These are phyloP conservation scores for Eutrigla gurnardus DNA, from an alignment of 2,797 vertebrate genomes.

Conservation along the genomic window DNA sequence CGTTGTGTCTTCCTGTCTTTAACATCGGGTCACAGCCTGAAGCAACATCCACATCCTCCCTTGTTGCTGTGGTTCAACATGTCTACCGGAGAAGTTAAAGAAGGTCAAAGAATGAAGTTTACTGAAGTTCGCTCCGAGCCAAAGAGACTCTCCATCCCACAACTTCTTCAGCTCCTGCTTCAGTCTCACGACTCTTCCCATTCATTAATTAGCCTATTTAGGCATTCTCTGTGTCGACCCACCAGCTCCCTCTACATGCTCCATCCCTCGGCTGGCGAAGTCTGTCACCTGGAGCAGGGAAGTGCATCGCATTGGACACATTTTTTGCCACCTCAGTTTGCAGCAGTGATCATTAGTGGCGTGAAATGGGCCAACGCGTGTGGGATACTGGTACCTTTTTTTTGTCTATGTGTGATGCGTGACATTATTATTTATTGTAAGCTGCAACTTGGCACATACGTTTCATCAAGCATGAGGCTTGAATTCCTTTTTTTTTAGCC, in stretches of 20 bases:
- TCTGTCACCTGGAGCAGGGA: background rate
- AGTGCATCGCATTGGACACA: slow-evolving; percentile 9
- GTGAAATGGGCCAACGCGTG: slow-evolving; percentile 10
- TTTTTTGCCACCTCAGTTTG: background rate
- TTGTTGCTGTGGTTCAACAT: background rate
- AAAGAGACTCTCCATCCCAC: background rate
- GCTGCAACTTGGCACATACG: background rate
- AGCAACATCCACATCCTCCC: slow-evolving; percentile 1
- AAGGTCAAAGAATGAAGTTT: background rate
- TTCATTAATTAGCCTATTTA: slow-evolving; percentile 24
- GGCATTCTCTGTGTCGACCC: background rate
- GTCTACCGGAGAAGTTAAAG: background rate
- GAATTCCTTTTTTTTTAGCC: slow-evolving; percentile 3
- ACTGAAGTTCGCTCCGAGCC: background rate
- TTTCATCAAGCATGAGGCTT: slow-evolving; percentile 9
- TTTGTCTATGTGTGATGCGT: background rate
- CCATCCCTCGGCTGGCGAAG: slow-evolving; percentile 1
- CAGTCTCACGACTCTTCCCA: background rate
- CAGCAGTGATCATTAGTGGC: slow-evolving; percentile 1
- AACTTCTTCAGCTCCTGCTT: background rate
- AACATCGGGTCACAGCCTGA: slow-evolving; percentile 10
- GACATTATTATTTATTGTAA: background rate
- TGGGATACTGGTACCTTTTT: background rate
- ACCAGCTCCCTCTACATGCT: too few species aligned
- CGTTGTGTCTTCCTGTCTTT: slow-evolving; percentile 9